Base-by-base conservation (phyloP, 2,888 invertebrate species). In the Scaptomyza reducta region DNA sequence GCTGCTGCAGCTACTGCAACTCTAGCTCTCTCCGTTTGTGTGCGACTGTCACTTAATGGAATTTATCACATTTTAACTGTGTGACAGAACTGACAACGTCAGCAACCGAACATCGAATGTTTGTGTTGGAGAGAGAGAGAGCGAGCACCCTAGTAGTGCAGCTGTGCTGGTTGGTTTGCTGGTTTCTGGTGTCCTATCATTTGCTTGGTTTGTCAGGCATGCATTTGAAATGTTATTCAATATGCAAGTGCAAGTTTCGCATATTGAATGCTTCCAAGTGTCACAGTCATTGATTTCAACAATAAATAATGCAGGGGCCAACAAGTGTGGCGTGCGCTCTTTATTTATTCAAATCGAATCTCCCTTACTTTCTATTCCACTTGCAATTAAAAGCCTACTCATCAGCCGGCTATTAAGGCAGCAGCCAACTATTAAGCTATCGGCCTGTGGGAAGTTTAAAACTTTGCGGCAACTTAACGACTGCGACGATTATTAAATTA, bases 401-500 rank as follows among this genome's bases (percentile, higher is more conserved):
- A 55, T 44, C 73, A 60, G 65, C 7, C 49, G 54, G 46, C 70
- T 58, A 84, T 81, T 87, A 84, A 70, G 56, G 67, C 62, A 72
- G 54, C 59, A 41, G 41, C 22, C 44, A 60, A 65, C 64, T 73
- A 73, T 59, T 61, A 58, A 45, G 25, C 38, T 11, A n/a, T n/a
- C 33, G 29, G 38, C 40, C 56, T 29, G 16, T 14, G 22, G 42
- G 42, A 50, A 68, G 42, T 27, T 60, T 31, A 18, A 50, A 69
- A 80, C 65, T 61, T 81, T 70, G 57, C 14, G 41, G 41, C 85
- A 69, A 70, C 87, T 83, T 79, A 77, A 70, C 74, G 63, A 72
- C 77, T 65, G 31, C 69, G 51, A 41, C 71, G 84, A 86, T 88
- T 89, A 89, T 89, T 89, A 89, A 88, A 88, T 88, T 87, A 89